phyloP scores from a whole-genome alignment of 2,797 vertebrate species.

The Pseudochirops cupreus region DNA sequence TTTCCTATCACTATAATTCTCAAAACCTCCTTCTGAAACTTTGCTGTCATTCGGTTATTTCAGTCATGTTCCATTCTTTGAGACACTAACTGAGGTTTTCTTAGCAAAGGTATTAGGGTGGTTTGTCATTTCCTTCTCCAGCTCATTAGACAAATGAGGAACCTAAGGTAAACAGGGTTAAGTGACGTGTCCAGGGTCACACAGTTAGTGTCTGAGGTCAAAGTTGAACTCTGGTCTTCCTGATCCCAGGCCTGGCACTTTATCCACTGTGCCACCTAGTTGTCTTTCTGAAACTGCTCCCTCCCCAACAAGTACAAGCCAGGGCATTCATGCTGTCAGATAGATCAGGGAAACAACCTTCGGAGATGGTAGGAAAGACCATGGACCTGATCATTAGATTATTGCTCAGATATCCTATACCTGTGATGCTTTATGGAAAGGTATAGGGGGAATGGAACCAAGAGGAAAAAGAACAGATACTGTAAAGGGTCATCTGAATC shows the following conservation, averaged over 20 bases:
- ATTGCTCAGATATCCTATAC: not conserved
- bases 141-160: not conserved
- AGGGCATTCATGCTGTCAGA: not conserved
- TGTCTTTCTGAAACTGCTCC: not conserved
- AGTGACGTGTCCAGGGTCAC: not conserved
- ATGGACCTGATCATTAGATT: not conserved
- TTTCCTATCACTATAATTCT: not conserved
- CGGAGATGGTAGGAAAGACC: no score
- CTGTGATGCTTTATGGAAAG: not conserved
- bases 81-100: not conserved
- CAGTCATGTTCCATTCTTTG: not conserved
- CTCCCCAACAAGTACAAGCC: not conserved
- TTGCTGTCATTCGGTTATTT: not conserved
- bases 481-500: not conserved
- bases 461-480: not conserved
- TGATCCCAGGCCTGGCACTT: not conserved
- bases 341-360: not conserved
- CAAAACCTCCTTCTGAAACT: not conserved
- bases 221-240: not conserved
- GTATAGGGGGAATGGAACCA: not conserved
- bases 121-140: not conserved
- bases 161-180: not conserved
- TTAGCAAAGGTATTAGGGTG: not conserved
- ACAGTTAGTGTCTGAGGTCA: not conserved
- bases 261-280: not conserved